phyloP scores from a whole-genome alignment of 2,797 vertebrate species.

The Characodon lateralis region DNA sequence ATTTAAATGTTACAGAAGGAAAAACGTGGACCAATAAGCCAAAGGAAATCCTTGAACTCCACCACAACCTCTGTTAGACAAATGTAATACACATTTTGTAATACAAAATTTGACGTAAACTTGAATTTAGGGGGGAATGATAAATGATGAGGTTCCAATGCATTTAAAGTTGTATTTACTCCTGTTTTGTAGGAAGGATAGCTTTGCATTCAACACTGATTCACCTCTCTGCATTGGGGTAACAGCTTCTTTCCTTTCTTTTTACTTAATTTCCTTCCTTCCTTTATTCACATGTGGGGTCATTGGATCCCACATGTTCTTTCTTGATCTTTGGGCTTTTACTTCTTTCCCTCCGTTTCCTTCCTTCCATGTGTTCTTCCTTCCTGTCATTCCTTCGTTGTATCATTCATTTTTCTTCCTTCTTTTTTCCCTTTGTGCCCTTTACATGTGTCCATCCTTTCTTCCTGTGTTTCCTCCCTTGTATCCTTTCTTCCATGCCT shows the following conservation, averaged over 20 bases:
- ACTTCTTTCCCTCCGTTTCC: too few species aligned
- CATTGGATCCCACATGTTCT: too few species aligned
- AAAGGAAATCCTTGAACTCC: constrained; percentile 51
- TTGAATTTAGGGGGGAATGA: constrained; percentile 3
- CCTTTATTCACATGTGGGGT: too few species aligned
- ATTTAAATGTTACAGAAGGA: constrained; percentile 50
- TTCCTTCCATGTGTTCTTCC: not conserved
- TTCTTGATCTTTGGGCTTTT: too few species aligned
- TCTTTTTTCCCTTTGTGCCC: too few species aligned
- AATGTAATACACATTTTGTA: constrained; percentile 52
- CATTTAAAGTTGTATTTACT: constrained; percentile 6
- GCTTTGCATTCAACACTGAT: constrained; percentile 86
- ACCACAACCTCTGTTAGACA: constrained; percentile 19
- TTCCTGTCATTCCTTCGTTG: too few species aligned
- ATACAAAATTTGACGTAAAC: not conserved
- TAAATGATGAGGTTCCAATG: constrained; percentile 19
- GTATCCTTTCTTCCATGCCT: too few species aligned
- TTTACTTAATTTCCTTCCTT: not conserved
- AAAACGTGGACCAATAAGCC: constrained; percentile 15
- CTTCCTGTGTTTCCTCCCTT: too few species aligned
- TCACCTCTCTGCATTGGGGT: constrained; percentile 81
- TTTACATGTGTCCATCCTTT: too few species aligned
- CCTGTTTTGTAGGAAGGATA: constrained; percentile 80
- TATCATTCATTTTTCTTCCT: too few species aligned
- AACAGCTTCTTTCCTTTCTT: constrained; percentile 42